A percentile compares a stretch with the other conserved stretches of the same genome.
phyloP scores from a whole-genome alignment of 1,140 invertebrate genomes.

The Ectropis grisescens region DNA sequence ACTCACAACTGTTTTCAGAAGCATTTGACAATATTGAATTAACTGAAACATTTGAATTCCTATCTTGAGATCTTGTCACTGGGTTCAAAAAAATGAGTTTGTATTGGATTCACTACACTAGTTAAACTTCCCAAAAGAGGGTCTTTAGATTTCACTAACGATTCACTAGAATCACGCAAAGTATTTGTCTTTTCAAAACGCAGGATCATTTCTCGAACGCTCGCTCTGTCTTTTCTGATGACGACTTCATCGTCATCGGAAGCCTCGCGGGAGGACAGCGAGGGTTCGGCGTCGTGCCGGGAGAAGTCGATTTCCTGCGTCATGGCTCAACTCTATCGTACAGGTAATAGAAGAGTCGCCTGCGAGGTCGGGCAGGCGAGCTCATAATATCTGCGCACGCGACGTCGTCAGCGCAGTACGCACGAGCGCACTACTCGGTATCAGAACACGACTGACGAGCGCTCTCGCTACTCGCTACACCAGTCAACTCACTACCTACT shows the following conservation, averaged over 20 bases:
- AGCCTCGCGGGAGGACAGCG: conserved; percentile 29
- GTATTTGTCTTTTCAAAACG: conserved; percentile 46
- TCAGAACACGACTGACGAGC: conserved; percentile 38
- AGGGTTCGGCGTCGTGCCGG: conserved; percentile 30
- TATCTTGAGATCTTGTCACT: conserved; percentile 42
- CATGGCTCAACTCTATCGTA: conserved; percentile 32
- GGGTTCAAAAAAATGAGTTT: conserved; percentile 43
- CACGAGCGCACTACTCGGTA: conserved; percentile 32
- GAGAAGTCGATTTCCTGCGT: conserved; percentile 43
- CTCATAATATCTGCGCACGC: conserved; percentile 42
- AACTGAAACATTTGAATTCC: conserved; percentile 57
- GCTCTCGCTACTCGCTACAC: conserved; percentile 34
- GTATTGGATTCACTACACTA: conserved; percentile 49
- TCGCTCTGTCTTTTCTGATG: conserved; percentile 40
- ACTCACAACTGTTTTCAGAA: conserved; percentile 54
- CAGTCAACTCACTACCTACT: conserved; percentile 1
- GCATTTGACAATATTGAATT: conserved; percentile 60
- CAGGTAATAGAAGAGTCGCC: conserved; percentile 38
- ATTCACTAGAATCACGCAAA: conserved; percentile 38
- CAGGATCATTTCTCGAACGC: conserved; percentile 55
- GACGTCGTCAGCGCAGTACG: conserved; percentile 29
- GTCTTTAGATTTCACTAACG: conserved; percentile 41
- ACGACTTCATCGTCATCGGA: conserved; percentile 47
- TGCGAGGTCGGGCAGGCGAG: conserved; percentile 22
- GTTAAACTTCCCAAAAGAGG: conserved; percentile 39